Percentiles rank a stretch among this genome's conserved stretches.
phyloP scores from a whole-genome alignment of 1,140 invertebrate species.

The Mya arenaria region DNA sequence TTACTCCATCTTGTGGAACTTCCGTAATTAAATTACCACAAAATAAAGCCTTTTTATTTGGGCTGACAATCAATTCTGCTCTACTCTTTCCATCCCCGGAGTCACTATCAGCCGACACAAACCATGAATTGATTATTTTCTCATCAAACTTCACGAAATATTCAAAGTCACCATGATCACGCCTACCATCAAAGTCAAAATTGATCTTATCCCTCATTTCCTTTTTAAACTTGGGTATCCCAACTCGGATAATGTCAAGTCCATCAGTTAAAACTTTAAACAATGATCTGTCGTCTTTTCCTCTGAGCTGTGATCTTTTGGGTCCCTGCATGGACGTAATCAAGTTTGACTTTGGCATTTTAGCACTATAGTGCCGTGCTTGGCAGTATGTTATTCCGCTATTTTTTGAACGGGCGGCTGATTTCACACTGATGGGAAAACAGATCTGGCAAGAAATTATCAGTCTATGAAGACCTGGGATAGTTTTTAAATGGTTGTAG shows the following conservation, averaged over 20 bases:
- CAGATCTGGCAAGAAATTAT: too few relatives aligned
- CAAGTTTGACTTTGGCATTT: too few relatives aligned
- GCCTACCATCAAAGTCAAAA: constrained; percentile 83
- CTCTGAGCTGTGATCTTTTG: too few relatives aligned
- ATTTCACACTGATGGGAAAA: too few relatives aligned
- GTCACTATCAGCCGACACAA: constrained; percentile 89
- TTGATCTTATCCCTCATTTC: constrained; percentile 87
- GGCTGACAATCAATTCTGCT: constrained; percentile 84
- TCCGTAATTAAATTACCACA: constrained; percentile 87
- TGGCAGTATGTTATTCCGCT: background rate
- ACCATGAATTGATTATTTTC: constrained; percentile 87
- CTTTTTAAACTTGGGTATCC: constrained; percentile 86
- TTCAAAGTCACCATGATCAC: constrained; percentile 77
- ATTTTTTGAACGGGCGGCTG: too few relatives aligned
- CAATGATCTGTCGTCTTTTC: constrained; percentile 22
- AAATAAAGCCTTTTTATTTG: constrained; percentile 88
- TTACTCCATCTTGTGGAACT: constrained; percentile 90
- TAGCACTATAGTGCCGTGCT: too few relatives aligned
- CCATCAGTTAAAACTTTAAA: constrained; percentile 80
- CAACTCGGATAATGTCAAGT: constrained; percentile 85
- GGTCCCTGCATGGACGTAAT: too few relatives aligned
- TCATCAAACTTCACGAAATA: constrained; percentile 77
- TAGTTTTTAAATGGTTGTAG: too few relatives aligned
- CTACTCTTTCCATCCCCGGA: constrained; percentile 90
- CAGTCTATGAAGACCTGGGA: too few relatives aligned